Conservation (phyloP, 1,140 invertebrate genomes). For the Drosophila rufa region DNA sequence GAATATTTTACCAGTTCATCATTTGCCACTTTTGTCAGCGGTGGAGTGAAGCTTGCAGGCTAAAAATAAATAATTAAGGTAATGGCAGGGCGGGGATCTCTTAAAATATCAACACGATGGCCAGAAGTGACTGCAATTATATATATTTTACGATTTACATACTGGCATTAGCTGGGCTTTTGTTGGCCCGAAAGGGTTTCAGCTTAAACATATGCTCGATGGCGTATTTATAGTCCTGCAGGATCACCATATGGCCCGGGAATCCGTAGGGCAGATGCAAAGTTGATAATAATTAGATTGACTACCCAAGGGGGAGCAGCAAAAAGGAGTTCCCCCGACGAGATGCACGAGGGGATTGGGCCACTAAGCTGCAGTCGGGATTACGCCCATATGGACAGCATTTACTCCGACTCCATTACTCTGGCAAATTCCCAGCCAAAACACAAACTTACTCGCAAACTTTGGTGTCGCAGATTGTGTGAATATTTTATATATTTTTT, state of each 20-base stretch:
- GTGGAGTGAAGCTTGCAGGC: not conserved
- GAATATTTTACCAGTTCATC: slow-evolving; percentile 51
- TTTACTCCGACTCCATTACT: not conserved
- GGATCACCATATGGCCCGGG: slow-evolving; percentile 14
- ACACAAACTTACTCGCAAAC: slow-evolving; percentile 15
- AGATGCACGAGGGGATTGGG: not conserved
- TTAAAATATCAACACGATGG: slow-evolving; percentile 22
- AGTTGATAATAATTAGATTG: slow-evolving; percentile 53
- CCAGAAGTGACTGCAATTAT: slow-evolving; percentile 10
- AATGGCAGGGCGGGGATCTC: slow-evolving; percentile 13
- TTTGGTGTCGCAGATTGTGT: slow-evolving; percentile 27
- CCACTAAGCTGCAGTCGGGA: slow-evolving; percentile 6
- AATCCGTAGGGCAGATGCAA: slow-evolving; percentile 14
- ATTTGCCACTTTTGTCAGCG: slow-evolving; percentile 31
- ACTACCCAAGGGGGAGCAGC: not conserved
- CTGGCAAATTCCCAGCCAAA: not conserved
- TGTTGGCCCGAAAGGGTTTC: not conserved
- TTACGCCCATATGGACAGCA: slow-evolving; percentile 18
- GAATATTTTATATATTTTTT: slow-evolving; percentile 15
- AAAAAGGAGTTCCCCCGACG: not conserved
- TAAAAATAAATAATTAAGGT: slow-evolving; percentile 61
- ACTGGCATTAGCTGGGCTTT: too few relatives aligned
- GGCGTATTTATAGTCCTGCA: slow-evolving; percentile 29
- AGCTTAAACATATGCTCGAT: slow-evolving; percentile 28
- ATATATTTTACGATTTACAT: not conserved